A percentile compares a stretch with the other conserved stretches of the same genome.
Evolutionary conservation across 2,888 invertebrate genomes (phyloP).

Genomic region (Chloroclystis v-ata): DNA sequence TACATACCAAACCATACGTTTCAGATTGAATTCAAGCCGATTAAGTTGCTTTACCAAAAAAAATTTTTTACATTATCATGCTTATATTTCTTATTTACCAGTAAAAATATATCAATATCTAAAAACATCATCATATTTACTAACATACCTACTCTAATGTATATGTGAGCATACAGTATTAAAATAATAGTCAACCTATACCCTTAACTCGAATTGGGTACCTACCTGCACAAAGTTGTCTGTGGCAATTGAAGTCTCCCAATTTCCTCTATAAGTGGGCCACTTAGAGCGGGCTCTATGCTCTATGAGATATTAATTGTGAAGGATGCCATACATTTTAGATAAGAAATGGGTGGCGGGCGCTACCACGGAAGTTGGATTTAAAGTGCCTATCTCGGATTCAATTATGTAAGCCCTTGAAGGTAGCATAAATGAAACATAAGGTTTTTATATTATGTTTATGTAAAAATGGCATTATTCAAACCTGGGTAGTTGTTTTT

Average conservation of each 20-base stretch:
- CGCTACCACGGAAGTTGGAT: conserved; percentile 5
- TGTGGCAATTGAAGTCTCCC: conserved; percentile 13
- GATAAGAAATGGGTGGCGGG: conserved; percentile 20
- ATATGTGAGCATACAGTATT: too few species aligned
- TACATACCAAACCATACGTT: too few species aligned
- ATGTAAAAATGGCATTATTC: too few species aligned
- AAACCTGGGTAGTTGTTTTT: too few species aligned
- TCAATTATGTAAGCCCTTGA: conserved; percentile 3
- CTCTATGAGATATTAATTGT: conserved; percentile 30
- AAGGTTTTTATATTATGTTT: neutral
- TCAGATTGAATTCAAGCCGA: too few species aligned
- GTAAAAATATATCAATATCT: too few species aligned
- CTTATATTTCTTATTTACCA: too few species aligned
- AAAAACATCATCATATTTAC: too few species aligned
- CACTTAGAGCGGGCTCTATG: conserved; percentile 25
- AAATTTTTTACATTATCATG: too few species aligned
- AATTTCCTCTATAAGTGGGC: conserved; percentile 24
- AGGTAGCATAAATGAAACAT: neutral
- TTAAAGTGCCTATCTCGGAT: conserved; percentile 8
- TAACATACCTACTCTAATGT: too few species aligned
- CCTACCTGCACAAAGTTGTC: conserved; percentile 5
- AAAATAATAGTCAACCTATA: neutral
- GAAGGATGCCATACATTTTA: conserved; percentile 25
- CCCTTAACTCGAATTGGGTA: conserved; percentile 5
- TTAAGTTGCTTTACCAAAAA: too few species aligned